Percentiles rank a stretch among this genome's conserved stretches.
Conservation (phyloP, 2,888 invertebrate species). For the Loripinus fragilis region DNA sequence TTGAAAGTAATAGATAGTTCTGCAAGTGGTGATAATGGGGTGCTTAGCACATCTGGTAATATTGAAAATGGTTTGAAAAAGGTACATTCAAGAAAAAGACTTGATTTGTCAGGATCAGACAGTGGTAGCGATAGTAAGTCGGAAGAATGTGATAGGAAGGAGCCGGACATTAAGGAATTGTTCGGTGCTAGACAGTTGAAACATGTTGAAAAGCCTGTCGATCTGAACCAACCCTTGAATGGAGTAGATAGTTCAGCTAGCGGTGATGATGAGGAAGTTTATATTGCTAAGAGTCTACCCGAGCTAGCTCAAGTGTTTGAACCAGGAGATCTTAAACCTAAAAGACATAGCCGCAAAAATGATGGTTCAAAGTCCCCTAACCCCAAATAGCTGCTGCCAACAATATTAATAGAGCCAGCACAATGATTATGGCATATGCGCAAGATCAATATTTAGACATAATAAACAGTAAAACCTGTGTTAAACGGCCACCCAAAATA, state of each 20-base stretch:
- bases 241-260: slow-evolving; percentile 21
- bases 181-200: slow-evolving; percentile 8
- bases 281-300: slow-evolving; percentile 54
- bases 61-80: not conserved
- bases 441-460: too few relatives aligned
- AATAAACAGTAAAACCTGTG: too few relatives aligned
- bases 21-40: too few relatives aligned
- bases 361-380: slow-evolving; percentile 18
- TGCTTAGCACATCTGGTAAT: too few relatives aligned
- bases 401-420: too few relatives aligned
- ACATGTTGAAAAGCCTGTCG: slow-evolving; percentile 16
- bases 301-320: slow-evolving; percentile 62
- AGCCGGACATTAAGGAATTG: not conserved
- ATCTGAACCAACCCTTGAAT: not conserved
- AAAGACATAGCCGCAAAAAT: slow-evolving; percentile 38
- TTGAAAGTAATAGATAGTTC: not conserved
- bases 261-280: slow-evolving; percentile 43
- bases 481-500: too few relatives aligned
- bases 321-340: slow-evolving; percentile 50
- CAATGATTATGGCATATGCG: too few relatives aligned
- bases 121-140: not conserved
- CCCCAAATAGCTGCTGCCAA: not conserved
- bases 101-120: not conserved
- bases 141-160: not conserved
- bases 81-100: not conserved